Percentiles rank a stretch among this genome's conserved stretches.
phyloP scores from a whole-genome alignment of 2,113 vertebrate genomes.

The Romanogobio albipinnatus region DNA sequence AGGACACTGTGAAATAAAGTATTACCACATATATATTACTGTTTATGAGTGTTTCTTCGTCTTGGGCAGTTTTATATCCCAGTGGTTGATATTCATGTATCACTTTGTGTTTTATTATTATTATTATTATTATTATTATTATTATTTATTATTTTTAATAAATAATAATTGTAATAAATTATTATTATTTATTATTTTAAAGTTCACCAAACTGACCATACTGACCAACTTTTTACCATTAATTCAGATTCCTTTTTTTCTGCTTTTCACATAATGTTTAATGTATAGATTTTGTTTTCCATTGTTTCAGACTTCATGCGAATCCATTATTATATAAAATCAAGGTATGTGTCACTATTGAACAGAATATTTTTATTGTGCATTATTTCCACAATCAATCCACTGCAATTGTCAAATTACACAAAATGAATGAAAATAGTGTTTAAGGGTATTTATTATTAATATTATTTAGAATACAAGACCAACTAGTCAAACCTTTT shows the following conservation, averaged over 20 bases:
- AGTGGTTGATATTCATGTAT: no score
- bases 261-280: neutral
- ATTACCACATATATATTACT: neutral
- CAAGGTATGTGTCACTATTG: neutral
- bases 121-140: neutral
- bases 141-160: no score
- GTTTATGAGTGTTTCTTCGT: neutral
- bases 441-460: no score
- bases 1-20: no score
- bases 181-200: no score
- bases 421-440: neutral
- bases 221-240: neutral
- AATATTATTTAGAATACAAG: no score
- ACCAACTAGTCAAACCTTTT: no score
- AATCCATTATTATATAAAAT: neutral
- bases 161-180: no score
- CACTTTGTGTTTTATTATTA: neutral
- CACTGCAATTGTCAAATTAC: neutral
- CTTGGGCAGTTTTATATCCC: neutral
- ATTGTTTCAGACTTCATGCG: neutral
- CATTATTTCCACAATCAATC: neutral
- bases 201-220: no score
- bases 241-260: neutral
- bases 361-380: neutral
- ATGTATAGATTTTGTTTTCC: neutral